Percentiles rank a stretch among this genome's conserved stretches.
Evolutionary conservation across 2,888 invertebrate species (phyloP).

Genomic region (Acleris literana): DNA sequence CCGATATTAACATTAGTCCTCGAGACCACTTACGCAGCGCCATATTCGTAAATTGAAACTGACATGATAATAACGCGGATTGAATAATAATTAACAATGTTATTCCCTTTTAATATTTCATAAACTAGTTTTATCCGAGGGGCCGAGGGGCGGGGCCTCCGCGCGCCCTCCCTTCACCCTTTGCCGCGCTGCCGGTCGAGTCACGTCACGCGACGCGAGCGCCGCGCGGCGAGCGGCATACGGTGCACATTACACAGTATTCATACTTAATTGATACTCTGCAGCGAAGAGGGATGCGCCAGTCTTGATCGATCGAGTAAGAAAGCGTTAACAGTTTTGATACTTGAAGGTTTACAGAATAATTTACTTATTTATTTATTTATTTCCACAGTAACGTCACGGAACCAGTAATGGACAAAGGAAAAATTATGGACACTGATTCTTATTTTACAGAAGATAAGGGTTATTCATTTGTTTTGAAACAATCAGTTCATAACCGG

Average conservation of each 20-base stretch:
- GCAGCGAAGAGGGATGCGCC: constrained; percentile 44
- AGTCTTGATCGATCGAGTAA: constrained; percentile 57
- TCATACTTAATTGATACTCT: constrained; percentile 80
- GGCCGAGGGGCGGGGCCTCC: constrained; percentile 67
- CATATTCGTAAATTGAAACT: constrained; percentile 69
- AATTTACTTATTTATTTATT: too few species aligned
- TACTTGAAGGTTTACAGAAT: constrained; percentile 46
- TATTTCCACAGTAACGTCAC: too few species aligned
- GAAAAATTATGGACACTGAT: too few species aligned
- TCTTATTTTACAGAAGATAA: too few species aligned
- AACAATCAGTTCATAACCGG: too few species aligned
- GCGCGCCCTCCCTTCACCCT: constrained; percentile 55
- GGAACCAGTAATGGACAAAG: too few species aligned
- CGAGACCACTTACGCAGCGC: constrained; percentile 58
- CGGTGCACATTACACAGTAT: constrained; percentile 77
- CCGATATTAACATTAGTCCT: constrained; percentile 45
- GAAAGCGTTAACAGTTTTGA: constrained; percentile 51
- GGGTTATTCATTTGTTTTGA: too few species aligned
- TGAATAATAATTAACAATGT: constrained; percentile 71
- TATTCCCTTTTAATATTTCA: constrained; percentile 72
- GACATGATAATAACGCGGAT: constrained; percentile 79
- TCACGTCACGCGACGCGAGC: constrained; percentile 69
- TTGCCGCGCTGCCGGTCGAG: constrained; percentile 54
- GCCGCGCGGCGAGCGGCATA: constrained; percentile 57
- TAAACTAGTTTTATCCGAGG: constrained; percentile 64